Evolutionary conservation across 2,888 invertebrate species (phyloP).

Genomic region (Pachymerium ferrugineum): DNA sequence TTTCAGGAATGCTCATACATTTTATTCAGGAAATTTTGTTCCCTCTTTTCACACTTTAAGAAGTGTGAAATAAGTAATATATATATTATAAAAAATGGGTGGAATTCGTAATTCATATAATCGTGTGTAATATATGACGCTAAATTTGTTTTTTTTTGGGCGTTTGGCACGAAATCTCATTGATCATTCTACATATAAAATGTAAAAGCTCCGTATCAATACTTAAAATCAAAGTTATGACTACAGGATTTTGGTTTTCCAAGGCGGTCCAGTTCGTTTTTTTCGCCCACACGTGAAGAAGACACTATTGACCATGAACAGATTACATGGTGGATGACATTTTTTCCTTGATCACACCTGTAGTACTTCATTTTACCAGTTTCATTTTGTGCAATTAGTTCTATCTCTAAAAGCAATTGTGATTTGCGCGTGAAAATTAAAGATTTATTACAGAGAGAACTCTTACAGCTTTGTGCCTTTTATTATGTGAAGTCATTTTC

Average conservation of each 20-base stretch:
- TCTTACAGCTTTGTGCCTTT: not conserved
- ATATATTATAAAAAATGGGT: too few relatives aligned
- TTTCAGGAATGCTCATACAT: not conserved
- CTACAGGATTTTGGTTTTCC: too few relatives aligned
- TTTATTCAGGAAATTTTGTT: too few relatives aligned
- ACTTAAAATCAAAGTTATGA: too few relatives aligned
- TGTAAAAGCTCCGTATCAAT: too few relatives aligned
- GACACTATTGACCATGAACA: slow-evolving; percentile 7
- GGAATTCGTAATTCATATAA: too few relatives aligned
- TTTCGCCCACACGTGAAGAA: not conserved
- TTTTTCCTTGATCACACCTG: not conserved
- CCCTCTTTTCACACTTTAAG: too few relatives aligned
- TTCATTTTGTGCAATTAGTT: slow-evolving; percentile 10
- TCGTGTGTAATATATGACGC: too few relatives aligned
- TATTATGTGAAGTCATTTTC: slow-evolving; percentile 20
- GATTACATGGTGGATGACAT: not conserved
- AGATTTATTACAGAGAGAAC: slow-evolving; percentile 1
- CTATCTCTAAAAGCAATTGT: not conserved
- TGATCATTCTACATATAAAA: too few relatives aligned
- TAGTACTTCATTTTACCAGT: not conserved
- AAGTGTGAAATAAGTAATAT: too few relatives aligned
- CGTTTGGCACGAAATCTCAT: too few relatives aligned
- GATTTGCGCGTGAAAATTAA: not conserved
- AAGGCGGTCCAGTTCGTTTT: not conserved
- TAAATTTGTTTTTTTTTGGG: too few relatives aligned